Percentiles rank a stretch among this genome's conserved stretches.
phyloP scores from a whole-genome alignment of 2,888 invertebrate genomes.

The Morinoia aosen region DNA sequence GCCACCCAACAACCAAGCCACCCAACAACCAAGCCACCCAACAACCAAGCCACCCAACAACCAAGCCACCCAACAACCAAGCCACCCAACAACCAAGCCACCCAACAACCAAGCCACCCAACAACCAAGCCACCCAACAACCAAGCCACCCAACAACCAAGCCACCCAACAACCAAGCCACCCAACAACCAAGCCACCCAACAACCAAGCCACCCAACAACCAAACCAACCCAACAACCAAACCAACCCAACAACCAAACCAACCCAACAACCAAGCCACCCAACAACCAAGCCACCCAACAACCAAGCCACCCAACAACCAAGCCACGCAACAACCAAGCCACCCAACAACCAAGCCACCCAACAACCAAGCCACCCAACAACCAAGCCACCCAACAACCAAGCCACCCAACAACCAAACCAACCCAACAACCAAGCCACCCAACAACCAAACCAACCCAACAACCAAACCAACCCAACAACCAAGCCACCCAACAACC shows the following conservation, averaged over 20 bases:
- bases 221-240: not conserved
- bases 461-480: not conserved
- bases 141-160: not conserved
- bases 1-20: not conserved
- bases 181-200: not conserved
- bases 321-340: not conserved
- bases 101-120: not conserved
- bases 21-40: not conserved
- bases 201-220: not conserved
- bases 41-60: not conserved
- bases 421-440: no score
- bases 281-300: no score
- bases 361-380: not conserved
- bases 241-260: not conserved
- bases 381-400: not conserved
- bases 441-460: no score
- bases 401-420: not conserved
- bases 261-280: not conserved
- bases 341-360: not conserved
- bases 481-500: not conserved
- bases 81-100: not conserved
- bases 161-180: not conserved
- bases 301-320: no score
- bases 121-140: not conserved
- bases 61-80: not conserved